Percentiles rank a stretch among this genome's conserved stretches.
Conservation (phyloP, 2,113 vertebrate genomes). For the Romanogobio albipinnatus region DNA sequence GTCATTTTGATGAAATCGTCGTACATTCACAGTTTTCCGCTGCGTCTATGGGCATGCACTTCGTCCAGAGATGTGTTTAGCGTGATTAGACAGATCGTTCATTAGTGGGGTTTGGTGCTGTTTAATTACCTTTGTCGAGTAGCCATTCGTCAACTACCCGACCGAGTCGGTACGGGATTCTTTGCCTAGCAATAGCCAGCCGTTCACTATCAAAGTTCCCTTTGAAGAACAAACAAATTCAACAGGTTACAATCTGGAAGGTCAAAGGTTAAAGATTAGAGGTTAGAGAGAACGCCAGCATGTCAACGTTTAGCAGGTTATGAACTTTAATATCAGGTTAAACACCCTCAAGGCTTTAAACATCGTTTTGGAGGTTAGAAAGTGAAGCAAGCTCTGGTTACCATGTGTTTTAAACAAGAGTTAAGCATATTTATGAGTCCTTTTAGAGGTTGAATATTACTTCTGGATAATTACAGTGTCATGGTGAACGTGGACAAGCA, state of each 20-base stretch:
- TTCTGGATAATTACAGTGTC: conserved; percentile 46
- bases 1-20: not conserved
- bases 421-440: conserved; percentile 79
- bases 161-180: conserved; percentile 98
- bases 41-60: conserved; percentile 76
- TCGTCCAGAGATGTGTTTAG: conserved; percentile 80
- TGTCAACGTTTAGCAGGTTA: conserved; percentile 78
- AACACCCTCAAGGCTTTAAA: conserved; percentile 66
- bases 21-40: not conserved
- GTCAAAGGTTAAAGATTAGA: conserved; percentile 86
- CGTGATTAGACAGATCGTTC: conserved; percentile 73
- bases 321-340: conserved; percentile 71
- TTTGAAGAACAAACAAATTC: conserved; percentile 92
- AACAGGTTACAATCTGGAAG: conserved; percentile 84
- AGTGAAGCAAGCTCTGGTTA: conserved; percentile 74
- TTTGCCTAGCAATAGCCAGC: conserved; percentile 99
- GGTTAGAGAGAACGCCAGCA: conserved; percentile 78
- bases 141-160: conserved; percentile 99
- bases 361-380: conserved; percentile 71
- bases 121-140: conserved; percentile 99
- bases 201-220: conserved; percentile 98
- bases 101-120: conserved; percentile 85
- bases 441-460: conserved; percentile 68
- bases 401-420: conserved; percentile 73
- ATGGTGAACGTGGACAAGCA: conserved; percentile 13